Evolutionary conservation across 2,888 invertebrate species (phyloP).

Genomic region (Netelia inedita): DNA sequence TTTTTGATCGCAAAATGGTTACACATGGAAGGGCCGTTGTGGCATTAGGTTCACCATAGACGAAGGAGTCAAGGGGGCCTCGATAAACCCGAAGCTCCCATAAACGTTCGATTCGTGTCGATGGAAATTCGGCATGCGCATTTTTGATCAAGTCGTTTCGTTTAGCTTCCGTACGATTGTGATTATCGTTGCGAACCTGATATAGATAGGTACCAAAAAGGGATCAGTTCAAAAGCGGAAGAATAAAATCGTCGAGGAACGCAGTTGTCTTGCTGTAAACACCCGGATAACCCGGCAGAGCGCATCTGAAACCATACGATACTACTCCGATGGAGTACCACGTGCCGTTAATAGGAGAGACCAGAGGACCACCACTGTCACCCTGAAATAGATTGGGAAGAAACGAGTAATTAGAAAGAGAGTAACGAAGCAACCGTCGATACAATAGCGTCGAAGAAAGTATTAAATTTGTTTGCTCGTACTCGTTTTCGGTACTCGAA

Average conservation of each 20-base stretch:
- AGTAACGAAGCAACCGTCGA: neutral
- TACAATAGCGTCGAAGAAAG: constrained; percentile 3
- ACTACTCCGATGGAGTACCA: constrained; percentile 88
- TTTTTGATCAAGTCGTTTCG: too few relatives aligned
- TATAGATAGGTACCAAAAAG: neutral
- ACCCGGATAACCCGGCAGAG: constrained; percentile 88
- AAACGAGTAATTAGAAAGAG: neutral
- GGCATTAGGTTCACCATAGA: too few relatives aligned
- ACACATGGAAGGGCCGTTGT: too few relatives aligned
- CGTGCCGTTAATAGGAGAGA: constrained; percentile 86
- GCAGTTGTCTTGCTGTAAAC: constrained; percentile 90
- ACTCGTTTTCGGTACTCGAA: neutral
- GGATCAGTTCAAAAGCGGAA: constrained; percentile 57
- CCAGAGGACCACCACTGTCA: constrained; percentile 94
- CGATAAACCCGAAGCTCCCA: too few relatives aligned
- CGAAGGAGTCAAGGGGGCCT: too few relatives aligned
- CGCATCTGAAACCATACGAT: constrained; percentile 89
- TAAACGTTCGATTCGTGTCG: too few relatives aligned
- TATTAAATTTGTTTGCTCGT: neutral
- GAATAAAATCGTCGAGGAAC: constrained; percentile 84
- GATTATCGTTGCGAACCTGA: neutral
- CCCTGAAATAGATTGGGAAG: constrained; percentile 81
- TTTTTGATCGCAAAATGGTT: too few relatives aligned
- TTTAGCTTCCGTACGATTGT: neutral
- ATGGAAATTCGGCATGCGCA: too few relatives aligned